Evolutionary conservation across 2,888 invertebrate species (phyloP).

Genomic region (Callosobruchus maculatus): DNA sequence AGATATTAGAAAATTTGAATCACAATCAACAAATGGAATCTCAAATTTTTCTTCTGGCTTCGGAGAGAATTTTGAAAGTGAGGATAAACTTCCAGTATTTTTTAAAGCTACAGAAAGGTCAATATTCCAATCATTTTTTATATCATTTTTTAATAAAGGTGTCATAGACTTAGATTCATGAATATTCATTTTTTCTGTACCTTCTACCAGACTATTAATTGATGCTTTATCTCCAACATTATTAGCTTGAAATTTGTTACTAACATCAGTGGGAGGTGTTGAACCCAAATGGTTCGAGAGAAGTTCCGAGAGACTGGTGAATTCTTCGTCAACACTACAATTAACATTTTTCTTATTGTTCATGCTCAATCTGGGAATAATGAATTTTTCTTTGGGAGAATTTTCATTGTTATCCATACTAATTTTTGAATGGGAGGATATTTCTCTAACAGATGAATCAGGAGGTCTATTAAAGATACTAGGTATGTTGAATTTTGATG

Average conservation of each 20-base stretch:
- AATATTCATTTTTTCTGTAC: background rate
- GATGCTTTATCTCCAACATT: constrained; percentile 4
- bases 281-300: constrained; percentile 27
- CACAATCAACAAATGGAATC: constrained; percentile 45
- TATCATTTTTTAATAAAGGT: background rate
- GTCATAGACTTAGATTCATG: constrained; percentile 2
- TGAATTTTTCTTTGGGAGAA: constrained; percentile 2
- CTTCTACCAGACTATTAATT: constrained; percentile 1
- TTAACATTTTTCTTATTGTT: background rate
- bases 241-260: constrained; percentile 11
- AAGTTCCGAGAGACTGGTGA: constrained; percentile 16
- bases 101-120: constrained; percentile 49
- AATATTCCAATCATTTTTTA: constrained; percentile 35
- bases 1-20: constrained; percentile 22
- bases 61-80: constrained; percentile 14
- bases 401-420: background rate
- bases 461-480: constrained; percentile 14
- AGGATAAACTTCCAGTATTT: constrained; percentile 27
- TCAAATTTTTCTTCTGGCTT: constrained; percentile 34
- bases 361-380: constrained; percentile 12
- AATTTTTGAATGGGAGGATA: background rate
- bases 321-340: background rate
- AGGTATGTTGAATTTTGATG: constrained; percentile 15
- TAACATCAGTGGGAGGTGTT: background rate
- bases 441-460: background rate